Evolutionary conservation across 2,113 vertebrate species (phyloP).

Genomic region (Ramphastos sulfuratus): DNA sequence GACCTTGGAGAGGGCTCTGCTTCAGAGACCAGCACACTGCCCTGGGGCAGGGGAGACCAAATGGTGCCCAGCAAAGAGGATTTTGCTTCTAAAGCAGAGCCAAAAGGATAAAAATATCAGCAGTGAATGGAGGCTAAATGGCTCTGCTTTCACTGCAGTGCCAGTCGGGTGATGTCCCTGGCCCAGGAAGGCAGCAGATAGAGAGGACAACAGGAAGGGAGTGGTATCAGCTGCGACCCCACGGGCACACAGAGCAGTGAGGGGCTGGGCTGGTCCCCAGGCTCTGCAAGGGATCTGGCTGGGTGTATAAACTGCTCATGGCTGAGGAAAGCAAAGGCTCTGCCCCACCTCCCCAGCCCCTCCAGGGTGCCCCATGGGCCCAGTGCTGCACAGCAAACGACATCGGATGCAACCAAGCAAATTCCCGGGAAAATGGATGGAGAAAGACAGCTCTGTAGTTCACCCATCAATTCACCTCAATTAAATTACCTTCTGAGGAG

Average conservation of each 20-base stretch:
- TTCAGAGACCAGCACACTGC: neutral
- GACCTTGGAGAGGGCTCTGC: neutral
- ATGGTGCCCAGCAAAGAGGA: constrained; percentile 39
- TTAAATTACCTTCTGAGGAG: constrained; percentile 66
- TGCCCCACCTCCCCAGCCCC: neutral
- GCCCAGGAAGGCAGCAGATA: neutral
- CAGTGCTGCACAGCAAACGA: neutral
- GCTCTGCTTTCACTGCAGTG: neutral
- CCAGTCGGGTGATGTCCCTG: neutral
- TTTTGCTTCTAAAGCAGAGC: constrained; percentile 23
- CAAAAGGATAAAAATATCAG: constrained; percentile 9
- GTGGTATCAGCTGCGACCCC: neutral
- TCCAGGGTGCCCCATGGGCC: neutral
- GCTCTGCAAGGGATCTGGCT: rapidly evolving
- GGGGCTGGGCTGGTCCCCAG: neutral
- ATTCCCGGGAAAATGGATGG: constrained; percentile 31
- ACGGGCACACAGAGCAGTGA: neutral
- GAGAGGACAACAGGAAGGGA: neutral
- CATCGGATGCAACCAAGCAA: neutral
- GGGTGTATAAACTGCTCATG: rapidly evolving
- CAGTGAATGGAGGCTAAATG: neutral
- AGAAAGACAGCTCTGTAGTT: constrained; percentile 45
- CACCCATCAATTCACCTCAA: constrained; percentile 56
- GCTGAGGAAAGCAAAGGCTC: neutral
- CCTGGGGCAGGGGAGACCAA: neutral